A percentile compares a stretch with the other conserved stretches of the same genome.
These are phyloP conservation scores for Crossoptilon crossoptilon DNA, from an alignment of 2,797 vertebrate genomes.

Conservation along the genomic window DNA sequence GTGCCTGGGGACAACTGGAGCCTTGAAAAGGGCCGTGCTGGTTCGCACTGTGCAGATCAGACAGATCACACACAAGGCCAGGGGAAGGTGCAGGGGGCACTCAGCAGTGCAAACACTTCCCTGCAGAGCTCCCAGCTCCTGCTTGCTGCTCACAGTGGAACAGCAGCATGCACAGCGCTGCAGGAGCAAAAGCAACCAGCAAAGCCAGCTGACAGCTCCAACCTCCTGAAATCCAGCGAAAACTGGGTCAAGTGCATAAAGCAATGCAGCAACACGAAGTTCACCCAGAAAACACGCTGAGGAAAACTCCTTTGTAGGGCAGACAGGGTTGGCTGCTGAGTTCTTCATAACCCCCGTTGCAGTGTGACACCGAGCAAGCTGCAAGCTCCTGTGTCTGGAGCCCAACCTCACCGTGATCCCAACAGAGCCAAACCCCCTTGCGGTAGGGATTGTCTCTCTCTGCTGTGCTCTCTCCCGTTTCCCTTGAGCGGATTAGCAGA, in stretches of 20 bases:
- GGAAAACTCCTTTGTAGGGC: background rate
- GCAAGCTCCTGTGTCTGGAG: background rate
- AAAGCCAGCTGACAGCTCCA: background rate
- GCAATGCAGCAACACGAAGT: background rate
- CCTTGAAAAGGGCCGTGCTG: background rate
- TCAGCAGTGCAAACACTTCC: rapidly evolving
- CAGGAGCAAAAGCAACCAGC: background rate
- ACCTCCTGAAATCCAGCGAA: background rate
- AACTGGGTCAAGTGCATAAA: background rate
- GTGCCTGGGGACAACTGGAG: background rate
- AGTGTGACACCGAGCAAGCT: too few relatives aligned
- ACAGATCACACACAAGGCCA: rapidly evolving
- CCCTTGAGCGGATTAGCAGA: background rate
- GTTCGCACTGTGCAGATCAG: background rate
- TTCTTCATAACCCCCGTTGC: too few relatives aligned
- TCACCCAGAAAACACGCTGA: too few relatives aligned
- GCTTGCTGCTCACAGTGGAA: background rate
- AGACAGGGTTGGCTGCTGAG: too few relatives aligned
- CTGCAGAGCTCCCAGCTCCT: background rate
- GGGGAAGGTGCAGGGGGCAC: background rate
- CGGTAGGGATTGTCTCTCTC: background rate
- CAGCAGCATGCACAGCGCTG: background rate
- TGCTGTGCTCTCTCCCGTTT: background rate
- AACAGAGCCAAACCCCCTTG: background rate
- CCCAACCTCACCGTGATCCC: background rate